These are phyloP conservation scores for Colletes gigas DNA, from an alignment of 1,140 invertebrate species.

Conservation along the genomic window DNA sequence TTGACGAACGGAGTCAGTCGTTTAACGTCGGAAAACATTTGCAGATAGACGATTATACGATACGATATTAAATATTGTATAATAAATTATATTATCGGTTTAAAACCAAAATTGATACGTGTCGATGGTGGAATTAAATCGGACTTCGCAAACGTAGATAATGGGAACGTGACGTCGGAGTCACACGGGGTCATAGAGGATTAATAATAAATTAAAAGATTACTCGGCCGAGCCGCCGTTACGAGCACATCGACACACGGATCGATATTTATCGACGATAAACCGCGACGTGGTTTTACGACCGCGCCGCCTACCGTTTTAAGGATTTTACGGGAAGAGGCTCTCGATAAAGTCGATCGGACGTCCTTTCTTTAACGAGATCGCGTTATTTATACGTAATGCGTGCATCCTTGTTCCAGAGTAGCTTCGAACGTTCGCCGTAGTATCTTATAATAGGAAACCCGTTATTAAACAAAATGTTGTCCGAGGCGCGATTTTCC, in stretches of 20 bases:
- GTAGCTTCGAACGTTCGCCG: not conserved
- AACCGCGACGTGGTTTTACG: conserved; percentile 5
- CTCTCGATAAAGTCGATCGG: not conserved
- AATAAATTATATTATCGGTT: too few relatives aligned
- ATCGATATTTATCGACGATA: conserved; percentile 31
- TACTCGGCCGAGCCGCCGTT: not conserved
- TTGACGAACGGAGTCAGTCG: too few relatives aligned
- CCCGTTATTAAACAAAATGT: not conserved
- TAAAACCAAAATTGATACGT: not conserved
- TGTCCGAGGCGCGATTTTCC: too few relatives aligned
- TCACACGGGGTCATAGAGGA: too few relatives aligned
- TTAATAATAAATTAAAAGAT: conserved; percentile 5
- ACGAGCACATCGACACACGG: not conserved
- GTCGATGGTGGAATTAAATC: not conserved
- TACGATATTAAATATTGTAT: too few relatives aligned
- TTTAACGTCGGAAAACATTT: too few relatives aligned
- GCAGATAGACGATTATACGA: too few relatives aligned
- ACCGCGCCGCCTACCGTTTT: not conserved
- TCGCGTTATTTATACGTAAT: conserved; percentile 7
- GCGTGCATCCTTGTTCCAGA: not conserved
- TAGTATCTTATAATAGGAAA: not conserved
- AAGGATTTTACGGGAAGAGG: conserved; percentile 4
- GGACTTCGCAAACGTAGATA: too few relatives aligned
- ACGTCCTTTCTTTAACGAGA: not conserved
- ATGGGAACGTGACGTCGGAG: too few relatives aligned